These are phyloP conservation scores for Pedionomus torquatus DNA, from an alignment of 2,113 vertebrate species.

Conservation along the genomic window DNA sequence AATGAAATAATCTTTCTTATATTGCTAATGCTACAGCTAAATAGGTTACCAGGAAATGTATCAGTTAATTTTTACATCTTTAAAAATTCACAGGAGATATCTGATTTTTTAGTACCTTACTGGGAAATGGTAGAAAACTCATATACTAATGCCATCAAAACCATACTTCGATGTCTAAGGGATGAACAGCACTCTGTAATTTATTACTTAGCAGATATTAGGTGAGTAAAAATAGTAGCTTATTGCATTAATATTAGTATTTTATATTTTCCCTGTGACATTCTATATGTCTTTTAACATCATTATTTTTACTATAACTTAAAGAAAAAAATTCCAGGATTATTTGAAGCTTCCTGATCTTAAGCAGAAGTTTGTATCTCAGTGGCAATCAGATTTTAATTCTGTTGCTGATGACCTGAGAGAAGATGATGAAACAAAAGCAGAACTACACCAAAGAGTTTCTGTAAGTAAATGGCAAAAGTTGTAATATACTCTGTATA, in stretches of 20 bases:
- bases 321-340: conserved; percentile 85
- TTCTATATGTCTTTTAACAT: background rate
- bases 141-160: conserved; percentile 81
- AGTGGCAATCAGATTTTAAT: conserved; percentile 91
- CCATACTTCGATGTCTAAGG: conserved; percentile 83
- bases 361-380: conserved; percentile 88
- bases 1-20: background rate
- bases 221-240: conserved; percentile 71
- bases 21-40: background rate
- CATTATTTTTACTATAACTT: background rate
- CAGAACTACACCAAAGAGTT: conserved; percentile 88
- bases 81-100: conserved; percentile 80
- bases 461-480: conserved; percentile 78
- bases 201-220: conserved; percentile 79
- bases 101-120: conserved; percentile 78
- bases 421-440: conserved; percentile 88
- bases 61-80: background rate
- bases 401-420: conserved; percentile 83
- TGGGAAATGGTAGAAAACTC: conserved; percentile 84
- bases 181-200: conserved; percentile 69
- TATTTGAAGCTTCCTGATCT: conserved; percentile 83
- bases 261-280: background rate
- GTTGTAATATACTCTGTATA: background rate
- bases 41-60: background rate
- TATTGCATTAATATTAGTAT: background rate